These are phyloP conservation scores for Spisula subtruncata DNA, from an alignment of 2,888 invertebrate genomes.

Conservation along the genomic window DNA sequence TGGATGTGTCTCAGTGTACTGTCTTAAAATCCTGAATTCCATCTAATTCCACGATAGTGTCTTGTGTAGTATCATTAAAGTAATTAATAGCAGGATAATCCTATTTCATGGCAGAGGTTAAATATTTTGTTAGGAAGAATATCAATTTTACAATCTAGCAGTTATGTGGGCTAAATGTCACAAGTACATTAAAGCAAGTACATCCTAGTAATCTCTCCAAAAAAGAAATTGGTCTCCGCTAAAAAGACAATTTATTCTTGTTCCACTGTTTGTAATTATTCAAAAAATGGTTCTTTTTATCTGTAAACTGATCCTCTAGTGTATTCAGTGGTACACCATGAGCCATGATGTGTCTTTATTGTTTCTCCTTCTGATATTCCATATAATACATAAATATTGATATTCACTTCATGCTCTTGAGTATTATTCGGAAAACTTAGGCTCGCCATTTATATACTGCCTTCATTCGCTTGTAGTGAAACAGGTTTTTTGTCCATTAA, in stretches of 20 bases:
- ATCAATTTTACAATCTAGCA: background rate
- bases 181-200: background rate
- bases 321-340: background rate
- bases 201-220: background rate
- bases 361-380: conserved; percentile 34
- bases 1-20: background rate
- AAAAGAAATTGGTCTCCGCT: background rate
- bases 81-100: background rate
- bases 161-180: background rate
- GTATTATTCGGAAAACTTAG: conserved; percentile 9
- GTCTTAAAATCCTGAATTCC: background rate
- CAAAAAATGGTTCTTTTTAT: conserved; percentile 13
- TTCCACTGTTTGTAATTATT: conserved; percentile 2
- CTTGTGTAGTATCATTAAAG: background rate
- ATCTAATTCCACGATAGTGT: background rate
- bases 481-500: conserved; percentile 31
- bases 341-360: background rate
- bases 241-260: background rate
- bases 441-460: conserved; percentile 7
- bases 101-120: background rate
- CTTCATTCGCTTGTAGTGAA: conserved; percentile 12
- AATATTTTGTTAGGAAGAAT: background rate
- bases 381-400: conserved; percentile 58
- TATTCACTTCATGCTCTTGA: conserved; percentile 40
- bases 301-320: conserved; percentile 6